A percentile compares a stretch with the other conserved stretches of the same genome.
phyloP scores from a whole-genome alignment of 1,140 invertebrate genomes.

The Planococcus citri region DNA sequence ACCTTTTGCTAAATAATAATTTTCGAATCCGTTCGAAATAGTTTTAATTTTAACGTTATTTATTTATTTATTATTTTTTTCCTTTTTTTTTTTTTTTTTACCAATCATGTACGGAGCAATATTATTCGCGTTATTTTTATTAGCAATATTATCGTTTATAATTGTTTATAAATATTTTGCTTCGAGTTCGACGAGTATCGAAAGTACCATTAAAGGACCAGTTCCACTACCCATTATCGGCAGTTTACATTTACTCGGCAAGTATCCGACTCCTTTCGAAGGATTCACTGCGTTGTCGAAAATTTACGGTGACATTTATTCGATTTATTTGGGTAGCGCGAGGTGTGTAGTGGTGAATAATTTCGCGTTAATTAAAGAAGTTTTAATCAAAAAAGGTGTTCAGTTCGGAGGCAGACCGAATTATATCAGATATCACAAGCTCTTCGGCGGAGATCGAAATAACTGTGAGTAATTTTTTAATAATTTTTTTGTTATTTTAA shows the following conservation, averaged over 20 bases:
- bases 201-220: conserved; percentile 32
- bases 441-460: conserved; percentile 61
- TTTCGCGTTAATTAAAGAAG: conserved; percentile 56
- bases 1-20: background rate
- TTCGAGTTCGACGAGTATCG: background rate
- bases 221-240: conserved; percentile 56
- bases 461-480: conserved; percentile 51
- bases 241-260: conserved; percentile 51
- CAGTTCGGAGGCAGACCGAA: conserved; percentile 68
- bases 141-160: background rate
- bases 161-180: background rate
- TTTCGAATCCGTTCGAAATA: background rate
- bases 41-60: too few relatives aligned
- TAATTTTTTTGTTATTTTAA: background rate
- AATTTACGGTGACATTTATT: conserved; percentile 61
- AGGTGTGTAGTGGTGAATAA: conserved; percentile 66
- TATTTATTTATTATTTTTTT: background rate
- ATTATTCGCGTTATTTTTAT: background rate
- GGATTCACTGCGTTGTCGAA: conserved; percentile 54
- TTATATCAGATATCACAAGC: conserved; percentile 56
- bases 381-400: conserved; percentile 64
- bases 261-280: conserved; percentile 52
- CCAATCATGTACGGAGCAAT: background rate
- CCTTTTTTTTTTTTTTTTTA: background rate
- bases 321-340: conserved; percentile 52